Percentiles rank a stretch among this genome's conserved stretches.
Evolutionary conservation across 2,888 invertebrate species (phyloP).

Genomic region (Punctoribates punctum): DNA sequence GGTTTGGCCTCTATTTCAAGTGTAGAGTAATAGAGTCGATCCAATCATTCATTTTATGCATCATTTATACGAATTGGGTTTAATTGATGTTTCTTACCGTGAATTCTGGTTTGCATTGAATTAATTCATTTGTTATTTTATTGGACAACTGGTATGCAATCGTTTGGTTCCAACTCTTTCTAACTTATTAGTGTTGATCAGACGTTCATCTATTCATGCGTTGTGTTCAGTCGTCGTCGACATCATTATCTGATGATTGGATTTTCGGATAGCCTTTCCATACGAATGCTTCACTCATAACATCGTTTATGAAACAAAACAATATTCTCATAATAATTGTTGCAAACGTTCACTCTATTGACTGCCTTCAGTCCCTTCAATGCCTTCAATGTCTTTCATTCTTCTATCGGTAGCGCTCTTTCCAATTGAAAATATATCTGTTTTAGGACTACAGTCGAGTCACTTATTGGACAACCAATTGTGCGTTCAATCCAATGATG

Average conservation of each 20-base stretch:
- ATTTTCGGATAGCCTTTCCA: neutral
- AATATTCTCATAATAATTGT: neutral
- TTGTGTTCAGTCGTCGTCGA: neutral
- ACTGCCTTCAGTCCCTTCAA: neutral
- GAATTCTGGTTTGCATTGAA: neutral
- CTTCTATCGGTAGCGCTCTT: neutral
- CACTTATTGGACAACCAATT: neutral
- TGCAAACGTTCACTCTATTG: neutral
- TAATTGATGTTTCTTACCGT: neutral
- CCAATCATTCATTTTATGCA: neutral
- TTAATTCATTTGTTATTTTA: neutral
- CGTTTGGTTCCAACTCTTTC: neutral
- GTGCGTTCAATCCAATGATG: constrained; percentile 4
- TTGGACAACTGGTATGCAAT: neutral
- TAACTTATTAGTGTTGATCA: neutral
- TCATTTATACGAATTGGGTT: neutral
- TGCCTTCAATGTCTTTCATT: neutral
- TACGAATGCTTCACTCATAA: neutral
- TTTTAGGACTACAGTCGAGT: neutral
- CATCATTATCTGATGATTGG: constrained; percentile 13
- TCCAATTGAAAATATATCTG: neutral
- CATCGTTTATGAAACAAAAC: neutral
- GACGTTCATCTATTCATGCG: neutral
- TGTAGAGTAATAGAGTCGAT: neutral
- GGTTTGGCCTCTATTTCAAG: neutral